A percentile compares a stretch with the other conserved stretches of the same genome.
Evolutionary conservation across 2,113 vertebrate genomes (phyloP).

Genomic region (Cacatua alba): DNA sequence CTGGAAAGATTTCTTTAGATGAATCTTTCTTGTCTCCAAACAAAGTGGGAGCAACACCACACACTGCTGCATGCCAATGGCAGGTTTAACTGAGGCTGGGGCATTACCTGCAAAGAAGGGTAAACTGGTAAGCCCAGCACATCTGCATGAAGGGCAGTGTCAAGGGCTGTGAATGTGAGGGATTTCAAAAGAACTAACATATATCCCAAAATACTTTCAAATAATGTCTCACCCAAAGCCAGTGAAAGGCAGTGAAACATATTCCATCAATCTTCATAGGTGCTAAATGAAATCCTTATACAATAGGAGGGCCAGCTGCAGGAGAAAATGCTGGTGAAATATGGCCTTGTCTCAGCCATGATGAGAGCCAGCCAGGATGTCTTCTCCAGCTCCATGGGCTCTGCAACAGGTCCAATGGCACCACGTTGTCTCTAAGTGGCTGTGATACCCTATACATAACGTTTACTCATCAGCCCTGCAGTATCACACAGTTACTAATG

Average conservation of each 20-base stretch:
- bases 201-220: neutral
- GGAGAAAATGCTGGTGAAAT: neutral
- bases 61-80: accelerated
- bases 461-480: neutral
- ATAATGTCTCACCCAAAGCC: neutral
- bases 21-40: neutral
- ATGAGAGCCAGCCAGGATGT: neutral
- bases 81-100: neutral
- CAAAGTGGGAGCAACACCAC: neutral
- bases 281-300: neutral
- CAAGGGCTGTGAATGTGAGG: neutral
- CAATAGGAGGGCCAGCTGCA: neutral
- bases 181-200: neutral
- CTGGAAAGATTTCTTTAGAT: neutral
- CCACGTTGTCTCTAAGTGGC: accelerated
- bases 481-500: neutral
- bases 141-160: neutral
- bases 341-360: neutral
- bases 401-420: neutral
- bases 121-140: neutral
- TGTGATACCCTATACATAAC: neutral
- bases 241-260: neutral
- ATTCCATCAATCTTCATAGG: accelerated
- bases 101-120: neutral
- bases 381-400: neutral